Evolutionary conservation across 2,888 invertebrate species (phyloP).

Genomic region (Nebria brevicollis): DNA sequence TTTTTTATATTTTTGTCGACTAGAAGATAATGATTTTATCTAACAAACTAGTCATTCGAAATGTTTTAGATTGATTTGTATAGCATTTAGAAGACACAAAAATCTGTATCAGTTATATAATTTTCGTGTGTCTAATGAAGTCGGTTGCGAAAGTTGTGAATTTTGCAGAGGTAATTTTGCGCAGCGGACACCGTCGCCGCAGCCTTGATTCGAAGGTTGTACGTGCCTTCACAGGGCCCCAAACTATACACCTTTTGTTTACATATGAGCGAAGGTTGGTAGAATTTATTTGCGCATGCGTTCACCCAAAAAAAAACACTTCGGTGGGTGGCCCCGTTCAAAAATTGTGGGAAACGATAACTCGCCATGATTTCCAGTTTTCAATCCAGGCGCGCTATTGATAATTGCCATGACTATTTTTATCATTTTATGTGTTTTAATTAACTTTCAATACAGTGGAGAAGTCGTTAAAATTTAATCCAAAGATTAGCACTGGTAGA

Average conservation of each 20-base stretch:
- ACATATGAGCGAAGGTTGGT: slow-evolving; percentile 25
- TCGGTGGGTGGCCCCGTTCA: slow-evolving; percentile 16
- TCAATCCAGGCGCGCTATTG: background rate
- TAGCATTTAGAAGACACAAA: no score
- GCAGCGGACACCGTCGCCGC: background rate
- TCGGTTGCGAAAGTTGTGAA: background rate
- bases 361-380: no score
- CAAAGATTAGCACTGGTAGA: no score
- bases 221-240: slow-evolving; percentile 17
- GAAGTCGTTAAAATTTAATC: no score
- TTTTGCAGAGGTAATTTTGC: background rate
- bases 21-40: background rate
- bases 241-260: slow-evolving; percentile 37
- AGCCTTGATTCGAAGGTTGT: slow-evolving; percentile 22
- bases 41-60: background rate
- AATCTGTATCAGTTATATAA: no score
- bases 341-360: background rate
- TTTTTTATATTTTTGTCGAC: background rate
- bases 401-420: background rate
- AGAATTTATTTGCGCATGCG: background rate
- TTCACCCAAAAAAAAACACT: background rate
- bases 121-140: background rate
- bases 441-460: no score
- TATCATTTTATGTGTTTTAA: background rate
- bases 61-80: no score